phyloP scores from a whole-genome alignment of 2,113 vertebrate species.

The Phycodurus eques region DNA sequence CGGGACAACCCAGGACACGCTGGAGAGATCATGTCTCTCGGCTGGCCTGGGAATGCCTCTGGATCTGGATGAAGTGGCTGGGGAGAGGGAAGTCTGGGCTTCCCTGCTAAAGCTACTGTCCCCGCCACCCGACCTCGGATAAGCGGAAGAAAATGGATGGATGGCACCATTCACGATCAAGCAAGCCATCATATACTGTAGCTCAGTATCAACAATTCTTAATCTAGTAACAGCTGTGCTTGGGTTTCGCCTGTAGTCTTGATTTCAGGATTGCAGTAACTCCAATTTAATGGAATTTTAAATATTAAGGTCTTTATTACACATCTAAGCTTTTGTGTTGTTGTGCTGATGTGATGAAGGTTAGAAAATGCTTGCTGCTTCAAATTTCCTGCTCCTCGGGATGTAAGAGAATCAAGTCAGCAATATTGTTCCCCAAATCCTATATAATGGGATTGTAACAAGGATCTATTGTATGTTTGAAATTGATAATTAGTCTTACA shows the following conservation, averaged over 20 bases:
- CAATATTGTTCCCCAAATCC: conserved; percentile 14
- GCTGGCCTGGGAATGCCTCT: too few relatives aligned
- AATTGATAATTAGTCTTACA: background rate
- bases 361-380: conserved; percentile 44
- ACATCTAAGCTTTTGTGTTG: conserved; percentile 23
- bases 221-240: background rate
- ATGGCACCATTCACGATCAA: background rate
- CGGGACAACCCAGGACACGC: too few relatives aligned
- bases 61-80: too few relatives aligned
- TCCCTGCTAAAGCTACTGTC: too few relatives aligned
- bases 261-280: conserved; percentile 57
- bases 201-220: background rate
- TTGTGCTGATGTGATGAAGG: conserved; percentile 33
- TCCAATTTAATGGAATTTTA: conserved; percentile 44
- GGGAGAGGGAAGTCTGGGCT: too few relatives aligned
- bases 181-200: background rate
- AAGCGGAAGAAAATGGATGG: too few relatives aligned
- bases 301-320: conserved; percentile 28
- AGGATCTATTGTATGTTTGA: conserved; percentile 5
- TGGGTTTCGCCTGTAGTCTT: conserved; percentile 27
- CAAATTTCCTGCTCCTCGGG: conserved; percentile 35
- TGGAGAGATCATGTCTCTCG: too few relatives aligned
- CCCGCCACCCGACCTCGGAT: too few relatives aligned
- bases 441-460: conserved; percentile 4
- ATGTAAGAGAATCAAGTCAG: conserved; percentile 45